Conservation (phyloP, 2,113 vertebrate genomes). For the Neolamprologus caudopunctatus region DNA sequence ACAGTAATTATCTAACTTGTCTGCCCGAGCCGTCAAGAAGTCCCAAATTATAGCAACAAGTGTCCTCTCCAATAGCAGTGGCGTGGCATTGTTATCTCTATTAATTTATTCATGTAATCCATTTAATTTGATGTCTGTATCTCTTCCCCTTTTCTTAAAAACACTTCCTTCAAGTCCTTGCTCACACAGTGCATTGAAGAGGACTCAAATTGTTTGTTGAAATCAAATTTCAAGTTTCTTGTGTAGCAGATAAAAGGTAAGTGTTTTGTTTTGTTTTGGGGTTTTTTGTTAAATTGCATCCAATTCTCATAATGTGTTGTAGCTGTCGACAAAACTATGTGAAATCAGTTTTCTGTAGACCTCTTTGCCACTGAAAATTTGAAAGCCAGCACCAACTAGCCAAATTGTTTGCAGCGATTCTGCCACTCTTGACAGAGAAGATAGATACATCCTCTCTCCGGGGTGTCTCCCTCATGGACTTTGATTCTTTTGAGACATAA, state of each 20-base stretch:
- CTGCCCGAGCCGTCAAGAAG: background rate
- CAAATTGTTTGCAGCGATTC: constrained; percentile 22
- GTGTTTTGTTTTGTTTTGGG: background rate
- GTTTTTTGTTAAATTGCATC: background rate
- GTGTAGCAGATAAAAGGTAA: background rate
- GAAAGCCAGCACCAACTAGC: background rate
- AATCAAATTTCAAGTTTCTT: background rate
- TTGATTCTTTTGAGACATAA: constrained; percentile 26
- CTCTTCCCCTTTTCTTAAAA: background rate
- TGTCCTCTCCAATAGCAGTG: background rate
- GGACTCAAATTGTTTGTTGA: background rate
- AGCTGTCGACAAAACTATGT: background rate
- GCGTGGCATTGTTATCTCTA: background rate
- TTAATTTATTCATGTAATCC: background rate
- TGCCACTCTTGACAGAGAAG: background rate
- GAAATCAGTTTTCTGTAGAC: background rate
- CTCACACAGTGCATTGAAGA: background rate
- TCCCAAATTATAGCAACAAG: background rate
- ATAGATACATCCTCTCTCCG: background rate
- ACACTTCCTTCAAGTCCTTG: background rate
- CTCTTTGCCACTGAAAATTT: background rate
- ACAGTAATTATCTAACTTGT: background rate
- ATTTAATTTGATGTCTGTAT: background rate
- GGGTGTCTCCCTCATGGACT: background rate
- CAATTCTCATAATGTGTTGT: background rate